A percentile compares a stretch with the other conserved stretches of the same genome.
phyloP scores from a whole-genome alignment of 2,888 invertebrate genomes.

The Rotaria socialis region DNA sequence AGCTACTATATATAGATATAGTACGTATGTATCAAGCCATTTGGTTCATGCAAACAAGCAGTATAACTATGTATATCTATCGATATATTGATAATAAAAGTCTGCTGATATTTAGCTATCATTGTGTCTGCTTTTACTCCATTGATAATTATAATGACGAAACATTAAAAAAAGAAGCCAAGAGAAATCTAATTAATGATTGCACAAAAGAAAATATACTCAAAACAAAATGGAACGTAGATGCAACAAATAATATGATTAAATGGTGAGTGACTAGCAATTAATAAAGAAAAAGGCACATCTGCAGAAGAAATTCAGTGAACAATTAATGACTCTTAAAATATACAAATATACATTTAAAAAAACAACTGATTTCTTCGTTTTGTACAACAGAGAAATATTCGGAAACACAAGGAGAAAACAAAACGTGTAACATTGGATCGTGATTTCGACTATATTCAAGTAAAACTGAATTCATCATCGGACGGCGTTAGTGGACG shows the following conservation, averaged over 20 bases:
- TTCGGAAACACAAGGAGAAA: neutral
- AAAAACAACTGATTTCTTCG: neutral
- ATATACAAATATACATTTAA: neutral
- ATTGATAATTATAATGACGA: neutral
- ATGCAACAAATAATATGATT: neutral
- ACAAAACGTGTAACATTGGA: neutral
- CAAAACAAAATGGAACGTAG: neutral
- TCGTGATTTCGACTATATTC: neutral
- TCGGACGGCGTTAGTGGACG: neutral
- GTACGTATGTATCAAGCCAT: neutral
- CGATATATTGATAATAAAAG: neutral
- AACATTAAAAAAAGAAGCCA: neutral
- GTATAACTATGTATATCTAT: neutral
- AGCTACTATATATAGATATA: neutral
- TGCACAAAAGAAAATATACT: neutral
- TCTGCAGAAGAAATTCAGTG: neutral
- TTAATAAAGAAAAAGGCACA: neutral
- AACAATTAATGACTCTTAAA: neutral
- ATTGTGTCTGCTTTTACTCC: neutral
- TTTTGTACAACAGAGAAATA: neutral
- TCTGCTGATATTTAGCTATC: conserved; percentile 9
- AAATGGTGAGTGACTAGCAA: neutral
- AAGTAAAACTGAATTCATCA: conserved; percentile 2
- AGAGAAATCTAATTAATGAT: neutral
- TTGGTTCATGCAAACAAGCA: neutral